A percentile compares a stretch with the other conserved stretches of the same genome.
Evolutionary conservation across 2,888 invertebrate species (phyloP).

Genomic region (Aproaerema taeniolella): DNA sequence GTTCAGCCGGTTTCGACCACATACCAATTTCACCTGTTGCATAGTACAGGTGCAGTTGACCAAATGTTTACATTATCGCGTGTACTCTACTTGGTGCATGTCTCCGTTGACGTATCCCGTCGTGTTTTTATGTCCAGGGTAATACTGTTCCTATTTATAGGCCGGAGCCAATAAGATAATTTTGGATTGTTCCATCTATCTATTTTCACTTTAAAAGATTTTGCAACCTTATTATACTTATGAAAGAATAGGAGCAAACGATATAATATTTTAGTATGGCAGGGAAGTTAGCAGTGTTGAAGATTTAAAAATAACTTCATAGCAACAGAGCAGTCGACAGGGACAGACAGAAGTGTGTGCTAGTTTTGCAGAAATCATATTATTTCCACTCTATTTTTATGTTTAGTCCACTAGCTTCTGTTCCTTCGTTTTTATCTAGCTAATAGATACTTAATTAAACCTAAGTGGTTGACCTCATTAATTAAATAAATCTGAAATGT

Average conservation of each 20-base stretch:
- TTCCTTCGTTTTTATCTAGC: no score
- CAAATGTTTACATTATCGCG: constrained; percentile 43
- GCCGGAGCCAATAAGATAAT: constrained; percentile 43
- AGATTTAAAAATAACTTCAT: constrained; percentile 60
- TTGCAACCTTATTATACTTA: background rate
- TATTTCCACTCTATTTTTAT: constrained; percentile 57
- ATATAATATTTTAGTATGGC: constrained; percentile 23
- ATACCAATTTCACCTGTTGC: constrained; percentile 59
- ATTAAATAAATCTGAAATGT: no score
- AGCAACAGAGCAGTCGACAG: constrained; percentile 32
- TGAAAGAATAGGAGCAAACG: background rate
- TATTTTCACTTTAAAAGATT: constrained; percentile 15
- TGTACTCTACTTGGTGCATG: constrained; percentile 14
- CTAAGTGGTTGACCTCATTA: no score
- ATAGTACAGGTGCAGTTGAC: constrained; percentile 19
- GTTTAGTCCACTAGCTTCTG: no score
- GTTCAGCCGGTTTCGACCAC: constrained; percentile 1
- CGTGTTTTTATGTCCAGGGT: constrained; percentile 50
- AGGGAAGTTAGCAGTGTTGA: constrained; percentile 20
- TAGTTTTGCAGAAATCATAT: constrained; percentile 45
- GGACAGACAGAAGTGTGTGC: constrained; percentile 43
- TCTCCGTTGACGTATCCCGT: constrained; percentile 13
- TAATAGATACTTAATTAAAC: no score
- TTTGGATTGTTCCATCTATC: constrained; percentile 43
- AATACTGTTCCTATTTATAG: constrained; percentile 61